A percentile compares a stretch with the other conserved stretches of the same genome.
These are phyloP conservation scores for Pavo muticus DNA, from an alignment of 2,113 vertebrate species.

Conservation along the genomic window DNA sequence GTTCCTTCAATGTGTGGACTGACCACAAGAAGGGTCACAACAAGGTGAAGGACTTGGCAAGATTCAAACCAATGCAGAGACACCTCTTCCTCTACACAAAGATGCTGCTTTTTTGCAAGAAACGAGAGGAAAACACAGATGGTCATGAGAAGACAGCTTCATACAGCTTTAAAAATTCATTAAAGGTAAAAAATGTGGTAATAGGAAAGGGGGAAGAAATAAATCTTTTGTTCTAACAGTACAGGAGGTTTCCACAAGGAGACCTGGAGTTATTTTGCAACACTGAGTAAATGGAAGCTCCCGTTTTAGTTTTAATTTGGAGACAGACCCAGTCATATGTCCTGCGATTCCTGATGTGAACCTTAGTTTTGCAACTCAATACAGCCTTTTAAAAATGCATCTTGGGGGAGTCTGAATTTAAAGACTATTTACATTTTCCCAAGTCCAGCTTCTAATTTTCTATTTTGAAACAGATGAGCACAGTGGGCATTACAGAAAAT, in stretches of 20 bases:
- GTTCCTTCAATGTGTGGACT: conserved; percentile 93
- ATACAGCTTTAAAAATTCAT: conserved; percentile 93
- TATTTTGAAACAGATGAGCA: conserved; percentile 86
- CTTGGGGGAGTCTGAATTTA: not conserved
- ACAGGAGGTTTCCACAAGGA: rapidly evolving
- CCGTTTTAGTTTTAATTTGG: not conserved
- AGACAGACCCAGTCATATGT: not conserved
- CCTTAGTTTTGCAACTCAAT: not conserved
- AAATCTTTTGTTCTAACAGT: not conserved
- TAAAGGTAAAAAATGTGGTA: conserved; percentile 84
- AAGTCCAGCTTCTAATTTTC: conserved; percentile 17
- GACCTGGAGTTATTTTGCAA: not conserved
- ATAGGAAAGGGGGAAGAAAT: not conserved
- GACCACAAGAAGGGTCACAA: conserved; percentile 93
- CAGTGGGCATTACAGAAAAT: conserved; percentile 93
- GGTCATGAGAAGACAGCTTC: conserved; percentile 90
- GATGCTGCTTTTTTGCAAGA: conserved; percentile 94
- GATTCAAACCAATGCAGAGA: conserved; percentile 96
- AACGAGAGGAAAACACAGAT: conserved; percentile 87
- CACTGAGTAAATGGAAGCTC: not conserved
- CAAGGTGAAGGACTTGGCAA: conserved; percentile 94
- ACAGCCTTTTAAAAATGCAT: not conserved
- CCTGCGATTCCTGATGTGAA: not conserved
- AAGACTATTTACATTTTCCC: not conserved
- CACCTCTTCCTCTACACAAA: conserved; percentile 94